phyloP scores from a whole-genome alignment of 2,797 vertebrate genomes.

The Galaxias olidus region DNA sequence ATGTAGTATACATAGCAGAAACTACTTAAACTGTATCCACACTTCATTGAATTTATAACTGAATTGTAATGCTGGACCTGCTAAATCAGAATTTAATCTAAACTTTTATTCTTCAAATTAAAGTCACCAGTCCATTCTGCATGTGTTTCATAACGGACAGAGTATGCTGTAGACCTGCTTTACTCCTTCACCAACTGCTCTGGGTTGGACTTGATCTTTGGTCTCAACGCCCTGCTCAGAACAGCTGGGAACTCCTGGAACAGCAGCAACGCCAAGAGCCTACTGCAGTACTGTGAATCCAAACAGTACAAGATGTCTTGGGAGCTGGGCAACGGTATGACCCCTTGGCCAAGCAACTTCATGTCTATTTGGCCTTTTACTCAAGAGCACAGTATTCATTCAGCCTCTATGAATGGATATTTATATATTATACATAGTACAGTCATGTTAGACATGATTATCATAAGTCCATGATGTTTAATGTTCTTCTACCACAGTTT shows the following conservation, averaged over 20 bases:
- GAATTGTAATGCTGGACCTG: too few relatives aligned
- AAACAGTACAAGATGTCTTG: conserved; percentile 83
- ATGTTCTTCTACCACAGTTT: too few relatives aligned
- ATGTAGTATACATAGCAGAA: too few relatives aligned
- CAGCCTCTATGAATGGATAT: too few relatives aligned
- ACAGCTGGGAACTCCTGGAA: conserved; percentile 80
- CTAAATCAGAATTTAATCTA: too few relatives aligned
- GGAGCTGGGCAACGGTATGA: conserved; percentile 93
- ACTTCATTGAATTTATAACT: too few relatives aligned
- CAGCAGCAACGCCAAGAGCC: conserved; percentile 79
- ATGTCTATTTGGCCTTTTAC: too few relatives aligned
- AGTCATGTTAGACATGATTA: too few relatives aligned
- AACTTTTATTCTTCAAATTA: too few relatives aligned
- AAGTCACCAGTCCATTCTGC: background rate
- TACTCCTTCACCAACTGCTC: conserved; percentile 84
- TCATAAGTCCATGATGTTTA: too few relatives aligned
- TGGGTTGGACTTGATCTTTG: conserved; percentile 88
- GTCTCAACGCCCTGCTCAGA: conserved; percentile 89
- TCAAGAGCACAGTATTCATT: background rate
- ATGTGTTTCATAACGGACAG: conserved; percentile 61
- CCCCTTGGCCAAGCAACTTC: background rate
- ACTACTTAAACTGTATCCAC: too few relatives aligned
- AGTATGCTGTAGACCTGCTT: conserved; percentile 83
- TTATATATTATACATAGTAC: too few relatives aligned
- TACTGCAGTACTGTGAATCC: conserved; percentile 84